A percentile compares a stretch with the other conserved stretches of the same genome.
These are phyloP conservation scores for Uria lomvia DNA, from an alignment of 2,113 vertebrate species.

Conservation along the genomic window DNA sequence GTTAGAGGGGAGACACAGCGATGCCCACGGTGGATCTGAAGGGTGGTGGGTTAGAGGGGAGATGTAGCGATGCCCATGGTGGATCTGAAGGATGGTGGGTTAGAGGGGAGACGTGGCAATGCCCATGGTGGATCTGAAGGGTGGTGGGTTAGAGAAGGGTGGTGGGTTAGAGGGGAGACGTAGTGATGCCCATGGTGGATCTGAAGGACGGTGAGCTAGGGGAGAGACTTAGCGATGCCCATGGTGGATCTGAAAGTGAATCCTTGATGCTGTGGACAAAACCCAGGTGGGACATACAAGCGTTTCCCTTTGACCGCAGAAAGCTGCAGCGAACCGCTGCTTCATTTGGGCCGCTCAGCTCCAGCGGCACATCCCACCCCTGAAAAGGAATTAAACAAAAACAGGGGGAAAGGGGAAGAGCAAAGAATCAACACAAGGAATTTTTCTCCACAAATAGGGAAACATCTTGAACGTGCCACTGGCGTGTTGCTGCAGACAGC, in stretches of 20 bases:
- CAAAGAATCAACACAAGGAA: background rate
- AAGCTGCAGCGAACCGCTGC: background rate
- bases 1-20: too few relatives aligned
- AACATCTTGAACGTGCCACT: slow-evolving; percentile 22
- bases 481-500: slow-evolving; percentile 60
- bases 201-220: too few relatives aligned
- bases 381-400: background rate
- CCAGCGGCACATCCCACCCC: background rate
- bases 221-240: fast-evolving
- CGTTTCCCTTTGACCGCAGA: background rate
- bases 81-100: too few relatives aligned
- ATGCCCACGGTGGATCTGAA: too few relatives aligned
- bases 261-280: background rate
- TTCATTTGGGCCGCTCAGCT: background rate
- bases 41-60: too few relatives aligned
- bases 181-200: too few relatives aligned
- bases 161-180: too few relatives aligned
- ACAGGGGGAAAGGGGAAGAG: background rate
- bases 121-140: background rate
- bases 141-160: too few relatives aligned
- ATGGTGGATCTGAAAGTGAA: background rate
- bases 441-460: background rate
- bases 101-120: background rate
- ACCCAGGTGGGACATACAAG: too few relatives aligned
- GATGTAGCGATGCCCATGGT: too few relatives aligned